Conservation (phyloP, 2,797 vertebrate genomes). For the Pelodytes ibericus region DNA sequence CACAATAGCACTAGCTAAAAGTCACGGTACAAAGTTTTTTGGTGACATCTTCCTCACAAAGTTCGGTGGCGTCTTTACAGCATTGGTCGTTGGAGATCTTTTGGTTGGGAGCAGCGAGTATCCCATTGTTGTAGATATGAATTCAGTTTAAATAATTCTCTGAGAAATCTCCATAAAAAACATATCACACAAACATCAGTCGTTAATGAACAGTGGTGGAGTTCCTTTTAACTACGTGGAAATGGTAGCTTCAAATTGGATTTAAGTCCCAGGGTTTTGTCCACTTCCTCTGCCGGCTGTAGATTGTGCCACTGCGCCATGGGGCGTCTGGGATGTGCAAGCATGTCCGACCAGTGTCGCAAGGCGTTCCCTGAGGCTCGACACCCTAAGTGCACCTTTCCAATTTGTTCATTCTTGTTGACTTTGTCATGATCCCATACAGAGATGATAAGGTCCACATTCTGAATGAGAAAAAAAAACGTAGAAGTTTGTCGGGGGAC, state of each 20-base stretch:
- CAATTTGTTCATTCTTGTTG: conserved; percentile 79
- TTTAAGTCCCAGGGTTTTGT: conserved; percentile 77
- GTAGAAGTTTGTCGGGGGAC: too few species aligned
- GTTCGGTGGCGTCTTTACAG: too few species aligned
- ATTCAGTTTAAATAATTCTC: too few species aligned
- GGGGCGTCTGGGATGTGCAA: conserved; percentile 84
- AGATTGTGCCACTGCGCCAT: conserved; percentile 88
- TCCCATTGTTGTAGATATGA: too few species aligned
- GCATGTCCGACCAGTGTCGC: conserved; percentile 91
- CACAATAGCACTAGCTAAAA: too few species aligned
- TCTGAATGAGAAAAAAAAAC: conserved; percentile 59
- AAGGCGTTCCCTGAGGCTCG: conserved; percentile 84
- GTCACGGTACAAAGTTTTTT: too few species aligned
- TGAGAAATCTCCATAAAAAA: too few species aligned
- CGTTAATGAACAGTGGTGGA: neutral
- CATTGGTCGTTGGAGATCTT: too few species aligned
- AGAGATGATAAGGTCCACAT: conserved; percentile 82
- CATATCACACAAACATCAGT: too few species aligned
- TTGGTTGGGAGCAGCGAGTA: too few species aligned
- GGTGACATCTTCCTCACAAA: too few species aligned
- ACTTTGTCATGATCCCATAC: conserved; percentile 85
- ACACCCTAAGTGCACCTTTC: conserved; percentile 86
- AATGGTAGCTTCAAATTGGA: conserved; percentile 71
- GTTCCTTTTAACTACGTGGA: conserved; percentile 53
- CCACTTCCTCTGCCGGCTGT: conserved; percentile 77